Percentiles rank a stretch among this genome's conserved stretches.
Conservation (phyloP, 2,888 invertebrate genomes). For the Thereva unica region DNA sequence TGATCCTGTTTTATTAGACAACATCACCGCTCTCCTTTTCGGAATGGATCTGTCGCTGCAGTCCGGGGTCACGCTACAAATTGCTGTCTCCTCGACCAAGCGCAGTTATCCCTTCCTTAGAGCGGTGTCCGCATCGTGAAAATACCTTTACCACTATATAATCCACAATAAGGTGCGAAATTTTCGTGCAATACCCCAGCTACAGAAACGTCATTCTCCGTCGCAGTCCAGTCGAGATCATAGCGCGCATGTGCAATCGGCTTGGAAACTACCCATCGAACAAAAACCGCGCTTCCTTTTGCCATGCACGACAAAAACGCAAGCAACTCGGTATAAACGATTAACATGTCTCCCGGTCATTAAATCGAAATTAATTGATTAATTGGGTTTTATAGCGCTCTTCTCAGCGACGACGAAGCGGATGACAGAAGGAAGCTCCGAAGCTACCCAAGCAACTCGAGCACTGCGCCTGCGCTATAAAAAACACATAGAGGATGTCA, state of each 20-base stretch:
- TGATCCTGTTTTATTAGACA: conserved; percentile 38
- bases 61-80: conserved; percentile 19
- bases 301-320: background rate
- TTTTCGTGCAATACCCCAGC: too few relatives aligned
- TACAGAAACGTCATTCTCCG: too few relatives aligned
- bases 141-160: too few relatives aligned
- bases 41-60: background rate
- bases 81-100: background rate
- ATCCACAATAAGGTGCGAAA: too few relatives aligned
- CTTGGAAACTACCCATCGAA: too few relatives aligned
- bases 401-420: background rate
- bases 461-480: background rate
- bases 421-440: background rate
- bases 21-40: conserved; percentile 27
- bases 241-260: too few relatives aligned
- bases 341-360: conserved; percentile 18
- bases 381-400: conserved; percentile 18
- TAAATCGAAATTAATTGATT: conserved; percentile 30
- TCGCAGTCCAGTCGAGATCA: too few relatives aligned
- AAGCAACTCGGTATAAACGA: conserved; percentile 6
- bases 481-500: conserved; percentile 1
- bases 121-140: background rate
- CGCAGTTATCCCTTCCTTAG: background rate
- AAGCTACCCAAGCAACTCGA: background rate
- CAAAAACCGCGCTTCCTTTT: background rate